Evolutionary conservation across 2,113 vertebrate species (phyloP).

Genomic region (Lagopus muta): DNA sequence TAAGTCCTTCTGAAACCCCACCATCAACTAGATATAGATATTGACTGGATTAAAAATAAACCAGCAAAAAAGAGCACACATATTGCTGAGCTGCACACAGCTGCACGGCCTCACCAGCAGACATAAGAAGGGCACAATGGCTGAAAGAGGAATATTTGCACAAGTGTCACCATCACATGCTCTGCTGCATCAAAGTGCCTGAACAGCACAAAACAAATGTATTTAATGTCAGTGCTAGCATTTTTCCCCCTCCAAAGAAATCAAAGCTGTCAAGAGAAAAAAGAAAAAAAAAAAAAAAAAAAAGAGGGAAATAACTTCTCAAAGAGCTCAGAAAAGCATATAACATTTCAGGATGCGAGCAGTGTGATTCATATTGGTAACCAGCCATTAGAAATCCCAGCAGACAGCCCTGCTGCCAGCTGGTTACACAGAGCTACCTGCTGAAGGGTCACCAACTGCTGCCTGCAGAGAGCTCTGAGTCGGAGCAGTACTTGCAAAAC

Average conservation of each 20-base stretch:
- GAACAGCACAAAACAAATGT: background rate
- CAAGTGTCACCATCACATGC: rapidly evolving
- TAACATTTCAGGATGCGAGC: slow-evolving; percentile 22
- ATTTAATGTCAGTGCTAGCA: rapidly evolving
- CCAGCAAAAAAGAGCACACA: rapidly evolving
- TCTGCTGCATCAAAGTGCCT: rapidly evolving
- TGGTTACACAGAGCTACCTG: background rate
- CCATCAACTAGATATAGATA: background rate
- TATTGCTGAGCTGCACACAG: background rate
- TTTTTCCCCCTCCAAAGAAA: background rate
- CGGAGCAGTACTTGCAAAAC: background rate
- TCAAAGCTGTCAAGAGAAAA: background rate
- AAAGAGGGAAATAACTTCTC: background rate
- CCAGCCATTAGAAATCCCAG: background rate
- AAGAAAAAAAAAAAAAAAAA: background rate
- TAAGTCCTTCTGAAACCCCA: background rate
- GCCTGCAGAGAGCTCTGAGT: background rate
- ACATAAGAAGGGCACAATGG: rapidly evolving
- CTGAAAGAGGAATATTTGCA: rapidly evolving
- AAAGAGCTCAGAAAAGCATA: background rate
- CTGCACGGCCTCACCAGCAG: background rate
- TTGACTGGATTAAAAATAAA: slow-evolving; percentile 24
- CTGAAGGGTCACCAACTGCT: background rate
- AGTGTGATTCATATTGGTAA: background rate
- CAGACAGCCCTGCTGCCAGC: background rate